Percentiles rank a stretch among this genome's conserved stretches.
These are phyloP conservation scores for Alfaro cultratus DNA, from an alignment of 2,797 vertebrate species.

Conservation along the genomic window DNA sequence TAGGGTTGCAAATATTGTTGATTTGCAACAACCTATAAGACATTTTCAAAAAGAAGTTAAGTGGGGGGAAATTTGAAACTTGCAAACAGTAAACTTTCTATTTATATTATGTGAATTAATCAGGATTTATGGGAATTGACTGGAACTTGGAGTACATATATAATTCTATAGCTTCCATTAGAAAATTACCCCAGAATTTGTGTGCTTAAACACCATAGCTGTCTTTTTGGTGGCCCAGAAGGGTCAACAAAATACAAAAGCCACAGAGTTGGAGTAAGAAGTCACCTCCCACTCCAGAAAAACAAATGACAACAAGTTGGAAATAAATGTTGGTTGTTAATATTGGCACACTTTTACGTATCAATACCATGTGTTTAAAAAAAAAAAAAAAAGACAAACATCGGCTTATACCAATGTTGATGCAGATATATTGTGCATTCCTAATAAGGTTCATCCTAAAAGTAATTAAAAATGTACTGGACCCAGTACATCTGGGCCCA, in stretches of 20 bases:
- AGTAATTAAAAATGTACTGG: neutral
- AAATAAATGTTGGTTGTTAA: neutral
- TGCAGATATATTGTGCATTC: neutral
- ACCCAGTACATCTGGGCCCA: neutral
- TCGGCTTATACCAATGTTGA: neutral
- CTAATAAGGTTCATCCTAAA: neutral
- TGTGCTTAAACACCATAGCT: neutral
- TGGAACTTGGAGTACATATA: neutral
- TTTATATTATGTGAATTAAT: neutral
- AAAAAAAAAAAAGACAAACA: neutral
- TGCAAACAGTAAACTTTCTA: neutral
- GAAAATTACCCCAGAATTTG: neutral
- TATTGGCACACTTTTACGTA: neutral
- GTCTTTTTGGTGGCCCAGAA: neutral
- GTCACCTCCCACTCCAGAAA: neutral
- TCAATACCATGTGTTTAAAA: neutral
- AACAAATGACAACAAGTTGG: neutral
- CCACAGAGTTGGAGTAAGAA: neutral
- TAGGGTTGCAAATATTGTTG: neutral
- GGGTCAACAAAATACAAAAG: neutral
- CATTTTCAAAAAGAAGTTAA: neutral
- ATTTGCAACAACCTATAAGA: neutral
- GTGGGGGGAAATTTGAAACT: neutral
- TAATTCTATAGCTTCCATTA: neutral
- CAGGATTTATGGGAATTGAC: neutral